Base-by-base conservation (phyloP, 2,113 vertebrate species). In the Toxostoma redivivum region DNA sequence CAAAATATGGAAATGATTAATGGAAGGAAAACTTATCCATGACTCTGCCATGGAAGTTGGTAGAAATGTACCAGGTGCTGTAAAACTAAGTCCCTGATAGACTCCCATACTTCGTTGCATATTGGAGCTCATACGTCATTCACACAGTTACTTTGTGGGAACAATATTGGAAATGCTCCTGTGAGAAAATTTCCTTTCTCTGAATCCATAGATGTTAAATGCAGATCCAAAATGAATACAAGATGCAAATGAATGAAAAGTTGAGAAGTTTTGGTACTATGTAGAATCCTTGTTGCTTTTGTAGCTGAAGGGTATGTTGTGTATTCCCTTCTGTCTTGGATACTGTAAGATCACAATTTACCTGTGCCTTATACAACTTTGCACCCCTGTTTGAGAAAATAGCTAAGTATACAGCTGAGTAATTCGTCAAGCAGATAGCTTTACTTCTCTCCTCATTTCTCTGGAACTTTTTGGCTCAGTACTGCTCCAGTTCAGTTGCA, bases 41-140 rank as follows among this genome's bases (percentile, higher is more conserved):
- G 66, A 54, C 56, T 66, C 48, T 86, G 38, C 9, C 20, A 12
- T 51, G 48, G 31, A 50, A 83, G 11, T 21, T 73, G 60, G 24
- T 42, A 69, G 60, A 94, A 90, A 40, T 35, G 9, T 88, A 71
- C 15, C 50, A 96, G 22, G 6, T 40, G 16, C 28, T 65, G 44
- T 82, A 77, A 64, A 81, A 78, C 11, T 51, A 61, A 73, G 16
- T 35, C 28, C 72, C 12, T 33, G 13, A 70, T 13, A 71, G 48
- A n/a, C 28, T 65, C n/a, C 17, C 40, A 80, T 65, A 12, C 8
- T 44, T 73, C 2, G 0, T 37, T 48, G 40, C 0, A 0, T 48
- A 9, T 67, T 0, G 0, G 61, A 56, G 37, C 35, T 92, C 2
- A 1, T 22, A 23, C 28, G 3, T 82, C 27, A 28, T 84, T 88